Evolutionary conservation across 2,888 invertebrate species (phyloP), one percentile per base, ranked within the genome.

Genomic region (Seira sanloemensis): DNA sequence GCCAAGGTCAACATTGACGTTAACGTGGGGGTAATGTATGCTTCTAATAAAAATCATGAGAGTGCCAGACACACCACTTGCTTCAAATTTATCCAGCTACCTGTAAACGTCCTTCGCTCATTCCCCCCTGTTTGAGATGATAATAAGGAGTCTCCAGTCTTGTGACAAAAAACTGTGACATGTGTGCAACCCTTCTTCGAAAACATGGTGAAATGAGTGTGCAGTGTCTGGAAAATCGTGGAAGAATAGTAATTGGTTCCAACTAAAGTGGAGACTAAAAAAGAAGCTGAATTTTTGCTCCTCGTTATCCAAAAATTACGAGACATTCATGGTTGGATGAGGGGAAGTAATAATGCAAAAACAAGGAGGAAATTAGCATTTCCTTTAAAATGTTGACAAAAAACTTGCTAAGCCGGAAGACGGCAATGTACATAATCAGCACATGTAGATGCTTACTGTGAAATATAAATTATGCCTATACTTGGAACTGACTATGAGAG

Each of bases 1-100:
- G 19, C 26, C 74, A 74, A 74, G 74, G 74, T 74, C 74, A 37
- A 58, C 19, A 21, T 58, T 74, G 37, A 62, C 74, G 74, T 65
- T 74, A 72, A 72, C 37, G 26, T 37, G n/a, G 37, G 37, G 12
- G 37, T 37, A 37, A 37, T 37, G 37, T 12, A 37, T 37, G 37
- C 4, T 4, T 7, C 37, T 37, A 37, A 37, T 37, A 37, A 37
- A 37, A 37, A 12, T 37, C 4, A 37, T 37, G 37, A 7, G 37
- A 37, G 12, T n/a, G n/a, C n/a, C n/a, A n/a, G n/a, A n/a, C n/a
- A 37, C 12, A 12, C 5, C 37, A 37, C 12, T 37, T 7, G 37
- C 37, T 7, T 4, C 5, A 37, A 37, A 4, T 37, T n/a, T n/a
- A n/a, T 37, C 4, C 37, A 7, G 12, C 37, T 37, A 37, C 37